Evolutionary conservation across 1,140 invertebrate species (phyloP), one percentile per base, ranked within the genome.

Genomic region (Ganaspis sp.): DNA sequence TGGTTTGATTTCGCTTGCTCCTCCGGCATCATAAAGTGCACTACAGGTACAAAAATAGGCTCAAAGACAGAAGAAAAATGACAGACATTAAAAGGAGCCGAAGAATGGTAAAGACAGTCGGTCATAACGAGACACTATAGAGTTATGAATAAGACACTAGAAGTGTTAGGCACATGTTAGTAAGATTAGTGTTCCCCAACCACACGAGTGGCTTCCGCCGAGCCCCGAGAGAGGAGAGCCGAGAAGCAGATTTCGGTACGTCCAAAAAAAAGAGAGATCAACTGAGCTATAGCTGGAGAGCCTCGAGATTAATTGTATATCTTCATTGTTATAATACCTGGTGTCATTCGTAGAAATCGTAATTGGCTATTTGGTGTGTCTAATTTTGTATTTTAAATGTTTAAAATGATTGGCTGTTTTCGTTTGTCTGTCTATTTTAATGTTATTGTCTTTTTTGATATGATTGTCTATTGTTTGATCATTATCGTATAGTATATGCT

Each of bases 171-270:
- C 83, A 81, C 70, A 76, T 86, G 88, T 91, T 91, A 91, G 88
- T 87, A 78, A 76, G 72, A 84, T 90, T 89, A 90, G 83, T 82
- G 72, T 83, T 88, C 84, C 86, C 86, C 87, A 87, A 90, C 86
- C 87, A 88, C 87, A 85, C 86, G 88, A 86, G 83, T 89, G 87
- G 89, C 89, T 89, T 87, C 90, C 90, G 90, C 90, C 90, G 90
- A 91, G 90, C 90, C 90, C 90, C 90, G 89, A 90, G 90, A 64
- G 58, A 91, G 87, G 83, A 91, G 88, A 90, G 87, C 90, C 90
- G 87, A 90, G 86, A 90, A 90, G 88, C 89, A 86, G 83, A 85
- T 86, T 54, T 78, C 78, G 80, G 74, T 86, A 81, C 79, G 82
- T 86, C 80, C 84, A 81, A 85, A 82, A 78, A 81, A 80, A 75